These are phyloP conservation scores for Aporophyla lueneburgensis DNA, from an alignment of 2,888 invertebrate species.

Conservation along the genomic window DNA sequence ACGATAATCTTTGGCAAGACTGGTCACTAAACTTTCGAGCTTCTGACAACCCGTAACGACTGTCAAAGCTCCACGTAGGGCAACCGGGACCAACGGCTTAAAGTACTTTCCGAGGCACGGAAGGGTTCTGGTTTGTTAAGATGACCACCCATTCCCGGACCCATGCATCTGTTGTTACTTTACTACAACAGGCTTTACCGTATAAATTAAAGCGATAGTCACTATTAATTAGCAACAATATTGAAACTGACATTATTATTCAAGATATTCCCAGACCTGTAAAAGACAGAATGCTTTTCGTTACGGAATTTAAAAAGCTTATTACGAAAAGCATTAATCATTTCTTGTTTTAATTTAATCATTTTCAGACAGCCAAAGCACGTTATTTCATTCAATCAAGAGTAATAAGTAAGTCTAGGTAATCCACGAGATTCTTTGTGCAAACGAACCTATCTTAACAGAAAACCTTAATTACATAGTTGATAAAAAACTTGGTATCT, in stretches of 20 bases:
- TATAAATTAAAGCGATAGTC: background rate
- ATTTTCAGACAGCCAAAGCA: slow-evolving; percentile 14
- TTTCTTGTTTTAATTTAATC: slow-evolving; percentile 9
- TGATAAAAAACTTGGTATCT: too few relatives aligned
- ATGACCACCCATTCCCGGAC: too few relatives aligned
- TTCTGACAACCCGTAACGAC: too few relatives aligned
- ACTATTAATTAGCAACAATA: background rate
- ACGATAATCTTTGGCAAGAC: too few relatives aligned
- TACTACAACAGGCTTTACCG: too few relatives aligned
- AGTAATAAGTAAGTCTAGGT: background rate
- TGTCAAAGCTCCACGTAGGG: too few relatives aligned
- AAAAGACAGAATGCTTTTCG: background rate
- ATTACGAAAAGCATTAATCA: background rate
- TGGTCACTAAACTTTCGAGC: too few relatives aligned
- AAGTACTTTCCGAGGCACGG: too few relatives aligned
- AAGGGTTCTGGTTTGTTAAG: too few relatives aligned
- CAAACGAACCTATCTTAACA: background rate
- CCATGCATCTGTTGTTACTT: too few relatives aligned
- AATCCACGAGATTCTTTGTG: background rate
- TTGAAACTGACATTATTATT: background rate
- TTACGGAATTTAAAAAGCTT: background rate
- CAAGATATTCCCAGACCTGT: background rate
- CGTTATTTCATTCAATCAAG: slow-evolving; percentile 18
- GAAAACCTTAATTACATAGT: too few relatives aligned
- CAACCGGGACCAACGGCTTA: too few relatives aligned